Conservation (phyloP, 2,113 vertebrate species). For the Notothenia rossii region DNA sequence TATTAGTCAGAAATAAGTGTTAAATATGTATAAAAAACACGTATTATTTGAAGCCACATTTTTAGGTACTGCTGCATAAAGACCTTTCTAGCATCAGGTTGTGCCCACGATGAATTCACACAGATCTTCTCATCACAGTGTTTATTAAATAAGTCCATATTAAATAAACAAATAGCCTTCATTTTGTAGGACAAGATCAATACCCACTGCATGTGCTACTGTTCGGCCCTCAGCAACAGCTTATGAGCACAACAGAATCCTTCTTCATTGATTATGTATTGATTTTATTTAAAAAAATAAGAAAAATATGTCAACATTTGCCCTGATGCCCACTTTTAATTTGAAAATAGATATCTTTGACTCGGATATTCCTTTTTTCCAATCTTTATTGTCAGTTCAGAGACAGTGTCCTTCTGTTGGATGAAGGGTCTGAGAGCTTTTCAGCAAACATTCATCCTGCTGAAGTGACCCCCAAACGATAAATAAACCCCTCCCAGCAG, state of each 20-base stretch:
- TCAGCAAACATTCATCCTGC: neutral
- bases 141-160: neutral
- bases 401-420: conserved; percentile 10
- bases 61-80: neutral
- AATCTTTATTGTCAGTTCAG: neutral
- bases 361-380: neutral
- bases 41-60: too few species aligned
- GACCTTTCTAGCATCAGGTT: neutral
- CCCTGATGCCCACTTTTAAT: neutral
- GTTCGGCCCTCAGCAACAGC: neutral
- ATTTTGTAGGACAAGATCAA: neutral
- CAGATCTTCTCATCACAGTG: neutral
- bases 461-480: conserved; percentile 7
- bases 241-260: neutral
- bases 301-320: too few species aligned
- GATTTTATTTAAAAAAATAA: neutral
- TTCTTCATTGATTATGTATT: conserved; percentile 5
- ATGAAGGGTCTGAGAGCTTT: conserved; percentile 6
- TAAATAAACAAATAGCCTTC: conserved; percentile 1
- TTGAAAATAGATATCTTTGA: neutral
- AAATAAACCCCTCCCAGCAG: conserved; percentile 12
- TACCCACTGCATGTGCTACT: neutral
- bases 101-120: neutral
- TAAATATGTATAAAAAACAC: neutral
- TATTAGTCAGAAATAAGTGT: too few species aligned